A percentile compares a stretch with the other conserved stretches of the same genome.
Evolutionary conservation across 2,797 vertebrate species (phyloP).

Genomic region (Menidia menidia): DNA sequence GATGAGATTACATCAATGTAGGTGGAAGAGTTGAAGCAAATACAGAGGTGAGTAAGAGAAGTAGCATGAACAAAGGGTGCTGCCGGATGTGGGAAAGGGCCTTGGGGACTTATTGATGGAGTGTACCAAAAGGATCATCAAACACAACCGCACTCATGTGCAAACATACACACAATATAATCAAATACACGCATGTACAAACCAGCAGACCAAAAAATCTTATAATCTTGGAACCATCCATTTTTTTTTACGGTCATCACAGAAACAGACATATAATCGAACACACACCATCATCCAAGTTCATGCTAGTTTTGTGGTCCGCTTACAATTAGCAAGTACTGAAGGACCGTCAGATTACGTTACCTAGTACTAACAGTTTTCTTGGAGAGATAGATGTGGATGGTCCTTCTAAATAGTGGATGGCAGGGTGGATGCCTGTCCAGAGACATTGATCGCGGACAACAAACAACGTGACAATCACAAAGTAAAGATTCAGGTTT

Average conservation of each 20-base stretch:
- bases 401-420: slow-evolving; percentile 57
- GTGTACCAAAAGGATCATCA: slow-evolving; percentile 35
- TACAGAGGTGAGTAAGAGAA: slow-evolving; percentile 27
- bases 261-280: slow-evolving; percentile 5
- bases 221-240: slow-evolving; percentile 10
- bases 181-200: slow-evolving; percentile 1
- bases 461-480: slow-evolving; percentile 44
- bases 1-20: slow-evolving; percentile 69
- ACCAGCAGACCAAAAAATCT: slow-evolving; percentile 2
- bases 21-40: slow-evolving; percentile 48
- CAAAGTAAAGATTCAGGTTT: slow-evolving; percentile 21
- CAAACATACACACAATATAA: slow-evolving; percentile 10
- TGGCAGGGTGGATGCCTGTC: slow-evolving; percentile 45
- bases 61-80: slow-evolving; percentile 23
- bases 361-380: slow-evolving; percentile 52
- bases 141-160: slow-evolving; percentile 7
- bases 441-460: slow-evolving; percentile 64
- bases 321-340: slow-evolving; percentile 35
- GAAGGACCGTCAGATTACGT: slow-evolving; percentile 62
- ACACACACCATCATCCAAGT: slow-evolving; percentile 20
- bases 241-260: slow-evolving; percentile 4
- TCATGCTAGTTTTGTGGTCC: slow-evolving; percentile 28
- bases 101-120: slow-evolving; percentile 39
- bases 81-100: slow-evolving; percentile 4
- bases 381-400: slow-evolving; percentile 49